Percentiles rank a stretch among this genome's conserved stretches.
Conservation (phyloP, 2,888 invertebrate genomes). For the Hirudinaria manillensis region DNA sequence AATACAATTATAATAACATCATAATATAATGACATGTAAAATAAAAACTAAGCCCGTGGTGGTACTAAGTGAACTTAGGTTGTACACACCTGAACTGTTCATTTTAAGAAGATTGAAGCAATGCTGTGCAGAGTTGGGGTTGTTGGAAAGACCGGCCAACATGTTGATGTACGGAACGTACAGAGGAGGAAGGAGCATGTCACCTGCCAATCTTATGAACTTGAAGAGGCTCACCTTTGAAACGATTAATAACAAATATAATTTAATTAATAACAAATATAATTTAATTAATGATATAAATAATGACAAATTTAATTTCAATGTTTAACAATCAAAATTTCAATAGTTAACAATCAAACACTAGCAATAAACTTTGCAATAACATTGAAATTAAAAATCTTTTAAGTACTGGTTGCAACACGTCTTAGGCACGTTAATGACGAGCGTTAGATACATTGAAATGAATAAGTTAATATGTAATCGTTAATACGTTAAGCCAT, state of each 20-base stretch:
- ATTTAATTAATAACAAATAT: neutral
- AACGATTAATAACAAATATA: neutral
- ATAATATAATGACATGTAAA: too few relatives aligned
- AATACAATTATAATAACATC: too few relatives aligned
- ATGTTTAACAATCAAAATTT: neutral
- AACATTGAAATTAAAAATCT: too few relatives aligned
- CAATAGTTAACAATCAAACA: too few relatives aligned
- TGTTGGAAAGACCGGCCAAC: conserved; percentile 72
- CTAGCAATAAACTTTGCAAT: too few relatives aligned
- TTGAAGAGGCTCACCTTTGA: conserved; percentile 64
- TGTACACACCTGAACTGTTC: conserved; percentile 49
- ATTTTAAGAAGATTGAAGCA: conserved; percentile 73
- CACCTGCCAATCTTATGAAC: conserved; percentile 81
- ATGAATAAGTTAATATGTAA: too few relatives aligned
- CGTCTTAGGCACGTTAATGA: too few relatives aligned
- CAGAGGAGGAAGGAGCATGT: conserved; percentile 73
- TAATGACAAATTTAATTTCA: conserved; percentile 4
- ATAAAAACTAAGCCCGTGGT: too few relatives aligned
- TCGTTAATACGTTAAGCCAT: too few relatives aligned
- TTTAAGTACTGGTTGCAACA: too few relatives aligned
- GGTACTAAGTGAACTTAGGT: neutral
- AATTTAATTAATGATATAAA: neutral
- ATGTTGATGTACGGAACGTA: conserved; percentile 81
- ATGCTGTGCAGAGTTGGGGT: conserved; percentile 68
- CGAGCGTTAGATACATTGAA: too few relatives aligned